A percentile compares a stretch with the other conserved stretches of the same genome.
Conservation (phyloP, 2,113 vertebrate genomes). For the Arvicanthis niloticus region DNA sequence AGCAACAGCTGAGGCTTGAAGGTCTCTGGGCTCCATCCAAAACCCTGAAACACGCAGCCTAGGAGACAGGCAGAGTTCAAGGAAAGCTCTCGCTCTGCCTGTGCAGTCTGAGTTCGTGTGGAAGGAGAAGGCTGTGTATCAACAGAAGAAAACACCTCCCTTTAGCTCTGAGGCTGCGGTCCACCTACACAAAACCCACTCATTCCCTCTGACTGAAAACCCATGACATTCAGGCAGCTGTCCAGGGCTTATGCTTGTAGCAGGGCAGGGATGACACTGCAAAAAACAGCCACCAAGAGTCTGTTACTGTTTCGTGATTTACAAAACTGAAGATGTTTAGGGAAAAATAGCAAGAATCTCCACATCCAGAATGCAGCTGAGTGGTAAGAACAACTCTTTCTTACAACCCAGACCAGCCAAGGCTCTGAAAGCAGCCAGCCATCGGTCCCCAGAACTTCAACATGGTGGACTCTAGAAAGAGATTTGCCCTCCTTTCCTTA, state of each 20-base stretch:
- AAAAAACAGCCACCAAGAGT: not conserved
- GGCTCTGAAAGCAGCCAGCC: not conserved
- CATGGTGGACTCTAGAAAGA: not conserved
- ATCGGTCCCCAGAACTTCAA: not conserved
- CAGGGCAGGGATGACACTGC: not conserved
- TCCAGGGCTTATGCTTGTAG: not conserved
- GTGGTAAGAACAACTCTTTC: not conserved
- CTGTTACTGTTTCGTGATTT: not conserved
- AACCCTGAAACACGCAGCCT: not conserved
- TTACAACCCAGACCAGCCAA: not conserved
- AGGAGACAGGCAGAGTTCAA: not conserved
- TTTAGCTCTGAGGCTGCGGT: not conserved
- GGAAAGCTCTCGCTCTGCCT: not conserved
- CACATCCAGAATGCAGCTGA: not conserved
- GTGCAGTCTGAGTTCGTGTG: not conserved
- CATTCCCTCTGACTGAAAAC: not conserved
- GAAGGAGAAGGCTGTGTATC: not conserved
- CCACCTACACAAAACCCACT: not conserved
- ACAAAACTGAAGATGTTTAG: not conserved
- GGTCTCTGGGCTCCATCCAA: not conserved
- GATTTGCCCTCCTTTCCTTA: not conserved
- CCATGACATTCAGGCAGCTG: not conserved
- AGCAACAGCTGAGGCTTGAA: not conserved
- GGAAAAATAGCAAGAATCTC: not conserved
- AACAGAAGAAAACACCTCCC: not conserved